These are phyloP conservation scores for Zootoca vivipara DNA, from an alignment of 2,113 vertebrate genomes.

Conservation along the genomic window DNA sequence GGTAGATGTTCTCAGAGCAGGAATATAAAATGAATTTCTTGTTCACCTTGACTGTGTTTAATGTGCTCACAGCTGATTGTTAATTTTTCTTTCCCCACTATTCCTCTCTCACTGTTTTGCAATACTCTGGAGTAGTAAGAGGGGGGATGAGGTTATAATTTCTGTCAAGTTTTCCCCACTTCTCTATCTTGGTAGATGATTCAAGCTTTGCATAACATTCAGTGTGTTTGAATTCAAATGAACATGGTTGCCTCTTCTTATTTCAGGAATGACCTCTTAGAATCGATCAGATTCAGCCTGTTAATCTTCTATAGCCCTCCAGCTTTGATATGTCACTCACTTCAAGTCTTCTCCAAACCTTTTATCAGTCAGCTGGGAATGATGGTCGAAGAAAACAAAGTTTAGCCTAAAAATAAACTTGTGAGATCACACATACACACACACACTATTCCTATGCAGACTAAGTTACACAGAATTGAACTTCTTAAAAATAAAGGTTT, in stretches of 20 bases:
- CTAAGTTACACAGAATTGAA: background rate
- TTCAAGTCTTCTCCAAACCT: background rate
- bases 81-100: background rate
- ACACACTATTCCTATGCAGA: background rate
- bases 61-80: background rate
- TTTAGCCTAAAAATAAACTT: background rate
- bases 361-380: background rate
- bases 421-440: background rate
- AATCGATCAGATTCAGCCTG: background rate
- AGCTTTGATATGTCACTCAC: background rate
- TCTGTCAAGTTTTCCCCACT: background rate
- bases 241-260: background rate
- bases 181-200: background rate
- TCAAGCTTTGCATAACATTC: background rate
- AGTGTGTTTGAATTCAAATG: background rate
- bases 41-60: background rate
- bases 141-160: background rate
- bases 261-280: background rate
- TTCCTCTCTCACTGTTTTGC: background rate
- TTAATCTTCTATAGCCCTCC: background rate
- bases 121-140: background rate
- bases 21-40: background rate
- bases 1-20: background rate
- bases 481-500: background rate
- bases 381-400: background rate